Conservation (phyloP, 1,140 invertebrate genomes). For the Drosophila leontia region DNA sequence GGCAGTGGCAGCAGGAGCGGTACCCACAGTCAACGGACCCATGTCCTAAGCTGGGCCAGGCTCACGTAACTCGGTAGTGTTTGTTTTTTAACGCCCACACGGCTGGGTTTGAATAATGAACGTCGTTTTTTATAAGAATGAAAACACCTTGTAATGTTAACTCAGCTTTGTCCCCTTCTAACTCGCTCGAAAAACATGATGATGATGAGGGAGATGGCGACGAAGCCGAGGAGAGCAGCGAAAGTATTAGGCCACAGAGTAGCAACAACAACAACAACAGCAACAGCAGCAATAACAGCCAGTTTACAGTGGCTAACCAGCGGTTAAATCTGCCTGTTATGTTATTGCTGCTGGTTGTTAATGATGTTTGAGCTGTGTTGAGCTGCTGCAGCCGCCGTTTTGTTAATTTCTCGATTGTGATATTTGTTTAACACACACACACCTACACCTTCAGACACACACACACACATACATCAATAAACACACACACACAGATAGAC, state of each 20-base stretch:
- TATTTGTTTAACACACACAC: slow-evolving; percentile 80
- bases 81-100: slow-evolving; percentile 40
- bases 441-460: slow-evolving; percentile 36
- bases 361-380: slow-evolving; percentile 34
- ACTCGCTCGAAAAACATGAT: slow-evolving; percentile 1
- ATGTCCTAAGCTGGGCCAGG: slow-evolving; percentile 71
- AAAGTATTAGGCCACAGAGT: slow-evolving; percentile 42
- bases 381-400: slow-evolving; percentile 76
- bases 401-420: slow-evolving; percentile 83
- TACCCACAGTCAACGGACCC: slow-evolving; percentile 64
- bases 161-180: slow-evolving; percentile 57
- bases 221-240: slow-evolving; percentile 26
- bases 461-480: slow-evolving; percentile 31
- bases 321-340: slow-evolving; percentile 19
- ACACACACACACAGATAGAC: slow-evolving; percentile 53
- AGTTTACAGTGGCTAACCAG: slow-evolving; percentile 10
- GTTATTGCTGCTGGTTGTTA: slow-evolving; percentile 45
- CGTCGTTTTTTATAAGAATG: slow-evolving; percentile 44
- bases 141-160: slow-evolving; percentile 56
- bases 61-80: slow-evolving; percentile 27
- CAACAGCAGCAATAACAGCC: slow-evolving; percentile 17
- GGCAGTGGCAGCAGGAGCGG: slow-evolving; percentile 39
- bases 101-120: slow-evolving; percentile 57
- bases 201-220: slow-evolving; percentile 24
- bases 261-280: slow-evolving; percentile 31